A percentile compares a stretch with the other conserved stretches of the same genome.
Conservation (phyloP, 1,140 invertebrate species). For the Cephus cinctus region DNA sequence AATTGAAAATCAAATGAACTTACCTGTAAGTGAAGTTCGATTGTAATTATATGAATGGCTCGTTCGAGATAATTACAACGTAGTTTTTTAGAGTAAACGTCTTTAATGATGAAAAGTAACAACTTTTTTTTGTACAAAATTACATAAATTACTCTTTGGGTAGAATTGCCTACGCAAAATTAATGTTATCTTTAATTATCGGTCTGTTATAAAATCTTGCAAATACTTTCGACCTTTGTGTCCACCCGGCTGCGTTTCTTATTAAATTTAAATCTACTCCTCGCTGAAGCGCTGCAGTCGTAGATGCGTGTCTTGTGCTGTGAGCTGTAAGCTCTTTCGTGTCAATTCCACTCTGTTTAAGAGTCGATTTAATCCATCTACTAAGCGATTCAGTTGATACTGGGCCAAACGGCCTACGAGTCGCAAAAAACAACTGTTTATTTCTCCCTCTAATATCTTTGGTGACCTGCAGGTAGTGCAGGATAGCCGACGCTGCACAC, state of each 20-base stretch:
- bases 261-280: conserved; percentile 12
- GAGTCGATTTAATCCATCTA: background rate
- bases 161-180: background rate
- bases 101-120: no score
- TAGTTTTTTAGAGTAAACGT: no score
- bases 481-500: background rate
- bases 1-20: no score
- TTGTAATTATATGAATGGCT: no score
- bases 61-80: no score
- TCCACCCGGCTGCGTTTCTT: conserved; percentile 18
- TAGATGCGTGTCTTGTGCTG: background rate
- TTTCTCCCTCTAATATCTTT: no score
- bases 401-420: background rate
- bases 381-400: background rate
- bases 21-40: no score
- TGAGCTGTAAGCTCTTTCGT: background rate
- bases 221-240: conserved; percentile 15
- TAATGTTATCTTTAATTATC: background rate
- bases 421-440: no score
- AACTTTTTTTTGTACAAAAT: no score
- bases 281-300: background rate
- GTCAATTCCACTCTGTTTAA: background rate
- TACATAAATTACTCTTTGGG: no score
- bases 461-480: no score
- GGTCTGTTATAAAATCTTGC: conserved; percentile 18